Evolutionary conservation across 2,888 invertebrate genomes (phyloP).

Genomic region (Drosophila yooni): DNA sequence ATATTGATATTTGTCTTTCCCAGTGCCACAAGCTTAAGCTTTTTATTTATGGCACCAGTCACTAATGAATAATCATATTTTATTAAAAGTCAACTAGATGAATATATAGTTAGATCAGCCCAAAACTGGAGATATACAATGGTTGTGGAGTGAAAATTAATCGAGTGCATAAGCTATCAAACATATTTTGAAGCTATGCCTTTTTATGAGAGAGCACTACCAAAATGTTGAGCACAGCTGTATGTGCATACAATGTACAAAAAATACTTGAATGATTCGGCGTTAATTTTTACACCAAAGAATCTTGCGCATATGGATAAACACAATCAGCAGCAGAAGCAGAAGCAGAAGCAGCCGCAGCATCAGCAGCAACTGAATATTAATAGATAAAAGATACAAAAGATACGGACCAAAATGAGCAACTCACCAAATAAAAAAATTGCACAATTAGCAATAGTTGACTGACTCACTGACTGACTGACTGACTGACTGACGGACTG

Average conservation of each 20-base stretch:
- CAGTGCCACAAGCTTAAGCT: background rate
- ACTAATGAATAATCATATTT: background rate
- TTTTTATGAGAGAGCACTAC: background rate
- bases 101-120: background rate
- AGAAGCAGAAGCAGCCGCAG: constrained; percentile 8
- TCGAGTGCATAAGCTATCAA: background rate
- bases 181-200: background rate
- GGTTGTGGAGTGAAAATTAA: background rate
- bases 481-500: constrained; percentile 29
- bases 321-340: constrained; percentile 18
- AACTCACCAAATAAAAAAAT: constrained; percentile 63
- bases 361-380: constrained; percentile 28
- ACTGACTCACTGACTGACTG: background rate
- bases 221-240: background rate
- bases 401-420: constrained; percentile 52
- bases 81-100: background rate
- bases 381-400: constrained; percentile 29
- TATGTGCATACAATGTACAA: constrained; percentile 17
- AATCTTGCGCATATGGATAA: constrained; percentile 58
- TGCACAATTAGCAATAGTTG: constrained; percentile 73
- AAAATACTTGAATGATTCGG: constrained; percentile 58
- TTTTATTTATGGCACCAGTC: background rate
- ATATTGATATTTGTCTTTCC: background rate
- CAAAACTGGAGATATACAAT: background rate
- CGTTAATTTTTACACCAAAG: constrained; percentile 76